Base-by-base conservation (phyloP, 2,888 invertebrate species). In the Panorpa germanica region DNA sequence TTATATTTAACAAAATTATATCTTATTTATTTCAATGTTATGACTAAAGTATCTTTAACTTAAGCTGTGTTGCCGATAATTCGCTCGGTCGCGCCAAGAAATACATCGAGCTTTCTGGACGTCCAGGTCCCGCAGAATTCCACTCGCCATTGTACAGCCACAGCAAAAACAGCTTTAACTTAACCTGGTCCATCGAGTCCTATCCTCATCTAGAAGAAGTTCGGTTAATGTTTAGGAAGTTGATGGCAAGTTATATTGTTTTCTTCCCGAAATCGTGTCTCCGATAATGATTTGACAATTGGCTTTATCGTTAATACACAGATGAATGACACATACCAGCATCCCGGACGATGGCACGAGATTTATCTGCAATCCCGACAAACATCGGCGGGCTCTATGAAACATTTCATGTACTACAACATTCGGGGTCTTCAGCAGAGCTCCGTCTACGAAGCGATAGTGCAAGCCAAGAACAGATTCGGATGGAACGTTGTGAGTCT, bases 141-240 rank as follows among this genome's bases (percentile, higher is more conserved):
- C 57, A 65, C 35, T 69, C 68, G 34, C 59, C 66, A 2, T 62
- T 63, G 2, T 58, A 64, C 41, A 66, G 70, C 38, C 53, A 60
- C 13, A 59, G 63, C 35, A 57, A 65, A 25, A 63, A 66, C 46
- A 62, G 65, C 35, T 72, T 70, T 46, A 66, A 67, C 41, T 48
- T 72, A 28, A 65, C 65, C 16, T 73, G 71, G 70, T 59, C 59
- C 29, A 68, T 71, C 19, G 70, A 72, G 43, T 69, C 69, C 5
- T 69, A 69, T 39, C 67, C 70, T 29, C 62, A 65, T 3, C 57
- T 73, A 19, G 55, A 64, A 28, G 70, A 71, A 51, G 68, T 70
- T 25, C 57, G 69, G 38, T 55, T 73, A 21, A 53, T 70, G 26
- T 72, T 67, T 47, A 50, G 72, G 36, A 59, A 65, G 41, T 54